Base-by-base conservation (phyloP, 1,140 invertebrate genomes). In the Leptinotarsa lineolata region DNA sequence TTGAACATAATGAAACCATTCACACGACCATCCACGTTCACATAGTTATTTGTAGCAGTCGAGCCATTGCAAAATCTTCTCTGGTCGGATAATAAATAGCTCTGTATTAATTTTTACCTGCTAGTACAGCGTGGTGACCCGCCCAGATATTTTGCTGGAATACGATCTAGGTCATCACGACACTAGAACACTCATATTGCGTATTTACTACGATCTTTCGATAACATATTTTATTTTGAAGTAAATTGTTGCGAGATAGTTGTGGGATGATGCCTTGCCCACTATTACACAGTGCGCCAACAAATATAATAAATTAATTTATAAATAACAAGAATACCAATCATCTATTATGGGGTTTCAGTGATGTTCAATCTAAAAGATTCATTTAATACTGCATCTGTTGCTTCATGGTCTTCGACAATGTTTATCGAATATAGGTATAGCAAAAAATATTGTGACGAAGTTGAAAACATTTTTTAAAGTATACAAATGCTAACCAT, bases 121-220 rank as follows among this genome's bases (percentile, higher is more conserved):
- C 48, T 54, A 67, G 48, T 70, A 44, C 58, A 48, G 15, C 60
- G 22, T 45, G 72, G 39, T 63, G 73, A 60, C 72, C 77, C 77
- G 75, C 77, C 77, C 77, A 78, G 70, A 63, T 70, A 72, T 61
- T 78, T 70, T 70, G 45, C 73, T 20, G 58, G 61, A 70, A 65
- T 67, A 39, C 64, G 64, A 79, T 76, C 76, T 79, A 77, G 78
- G 78, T 79, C 78, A 79, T 76, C 77, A 78, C 75, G 77, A 78
- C 75, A 78, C 58, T 54, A 54, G 46, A 73, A 61, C 54, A 46
- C 21, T 67, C 60, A 72, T 44, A 61, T 64, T 63, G 69, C 69
- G 58, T 63, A 71, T 71, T 71, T 46, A 45, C 69, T 63, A 71
- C 60, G 69, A 71, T 64, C 58, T 71, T 46, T 71, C 44, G 69